Conservation (phyloP, 2,113 vertebrate genomes). For the Tenebrosternarchus preto region DNA sequence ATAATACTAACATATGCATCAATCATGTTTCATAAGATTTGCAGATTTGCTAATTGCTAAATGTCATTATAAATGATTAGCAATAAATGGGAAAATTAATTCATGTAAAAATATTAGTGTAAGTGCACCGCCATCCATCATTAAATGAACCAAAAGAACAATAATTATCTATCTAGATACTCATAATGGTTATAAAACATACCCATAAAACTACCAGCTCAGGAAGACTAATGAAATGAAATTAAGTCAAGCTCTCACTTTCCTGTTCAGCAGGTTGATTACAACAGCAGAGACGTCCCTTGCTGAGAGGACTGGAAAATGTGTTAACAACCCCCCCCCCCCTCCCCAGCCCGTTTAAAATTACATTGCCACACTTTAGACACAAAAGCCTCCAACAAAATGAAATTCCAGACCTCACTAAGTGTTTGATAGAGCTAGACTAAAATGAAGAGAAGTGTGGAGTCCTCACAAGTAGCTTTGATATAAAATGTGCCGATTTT, state of each 20-base stretch:
- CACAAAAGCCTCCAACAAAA: background rate
- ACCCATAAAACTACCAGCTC: background rate
- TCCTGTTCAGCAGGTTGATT: background rate
- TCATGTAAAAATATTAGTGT: background rate
- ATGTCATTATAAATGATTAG: no score
- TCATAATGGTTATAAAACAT: background rate
- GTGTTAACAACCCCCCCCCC: background rate
- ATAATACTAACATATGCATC: no score
- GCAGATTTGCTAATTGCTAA: no score
- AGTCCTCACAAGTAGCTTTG: background rate
- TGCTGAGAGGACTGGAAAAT: background rate
- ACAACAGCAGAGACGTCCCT: background rate
- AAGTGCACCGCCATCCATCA: background rate
- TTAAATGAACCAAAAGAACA: background rate
- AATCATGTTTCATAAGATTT: no score
- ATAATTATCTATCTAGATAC: background rate
- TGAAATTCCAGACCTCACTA: background rate
- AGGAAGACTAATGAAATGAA: constrained; percentile 4
- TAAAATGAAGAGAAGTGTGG: background rate
- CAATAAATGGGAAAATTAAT: no score
- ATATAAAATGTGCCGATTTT: no score
- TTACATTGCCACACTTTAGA: background rate
- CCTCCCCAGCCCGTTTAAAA: background rate
- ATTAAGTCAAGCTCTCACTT: background rate
- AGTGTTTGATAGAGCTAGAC: background rate